Conservation (phyloP, 2,888 invertebrate genomes). For the Sialis fuliginosa region DNA sequence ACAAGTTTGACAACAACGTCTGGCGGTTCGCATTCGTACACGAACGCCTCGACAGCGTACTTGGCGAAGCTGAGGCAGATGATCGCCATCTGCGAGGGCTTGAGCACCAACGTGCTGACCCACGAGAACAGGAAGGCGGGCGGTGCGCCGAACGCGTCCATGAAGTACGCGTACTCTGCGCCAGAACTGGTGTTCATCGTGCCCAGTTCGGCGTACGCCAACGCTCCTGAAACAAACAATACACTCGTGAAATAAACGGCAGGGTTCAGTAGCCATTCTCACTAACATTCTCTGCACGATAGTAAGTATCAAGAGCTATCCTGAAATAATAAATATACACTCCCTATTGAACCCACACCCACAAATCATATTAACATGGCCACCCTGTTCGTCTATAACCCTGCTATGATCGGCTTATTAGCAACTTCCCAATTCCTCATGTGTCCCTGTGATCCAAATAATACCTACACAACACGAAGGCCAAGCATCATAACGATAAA, state of each 20-base stretch:
- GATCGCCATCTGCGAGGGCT: constrained; percentile 88
- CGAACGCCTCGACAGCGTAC: constrained; percentile 83
- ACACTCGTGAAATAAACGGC: neutral
- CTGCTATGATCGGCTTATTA: no score
- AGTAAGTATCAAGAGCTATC: no score
- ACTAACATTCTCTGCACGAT: no score
- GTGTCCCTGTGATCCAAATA: no score
- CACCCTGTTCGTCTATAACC: no score
- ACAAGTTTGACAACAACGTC: constrained; percentile 72
- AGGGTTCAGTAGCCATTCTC: neutral
- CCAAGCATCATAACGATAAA: no score
- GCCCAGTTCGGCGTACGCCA: constrained; percentile 86
- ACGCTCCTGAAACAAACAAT: constrained; percentile 46
- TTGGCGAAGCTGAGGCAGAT: constrained; percentile 86
- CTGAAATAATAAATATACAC: no score
- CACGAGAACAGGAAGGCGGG: constrained; percentile 87
- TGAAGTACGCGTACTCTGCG: constrained; percentile 90
- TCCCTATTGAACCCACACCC: no score
- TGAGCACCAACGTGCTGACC: constrained; percentile 83
- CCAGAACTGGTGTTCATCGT: constrained; percentile 92
- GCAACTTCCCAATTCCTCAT: no score
- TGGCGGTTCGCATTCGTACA: constrained; percentile 72
- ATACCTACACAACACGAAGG: no score
- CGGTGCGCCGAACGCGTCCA: constrained; percentile 85
- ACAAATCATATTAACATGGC: no score